These are phyloP conservation scores for Polydrusus tereticollis DNA, from an alignment of 2,888 invertebrate genomes.

Conservation along the genomic window DNA sequence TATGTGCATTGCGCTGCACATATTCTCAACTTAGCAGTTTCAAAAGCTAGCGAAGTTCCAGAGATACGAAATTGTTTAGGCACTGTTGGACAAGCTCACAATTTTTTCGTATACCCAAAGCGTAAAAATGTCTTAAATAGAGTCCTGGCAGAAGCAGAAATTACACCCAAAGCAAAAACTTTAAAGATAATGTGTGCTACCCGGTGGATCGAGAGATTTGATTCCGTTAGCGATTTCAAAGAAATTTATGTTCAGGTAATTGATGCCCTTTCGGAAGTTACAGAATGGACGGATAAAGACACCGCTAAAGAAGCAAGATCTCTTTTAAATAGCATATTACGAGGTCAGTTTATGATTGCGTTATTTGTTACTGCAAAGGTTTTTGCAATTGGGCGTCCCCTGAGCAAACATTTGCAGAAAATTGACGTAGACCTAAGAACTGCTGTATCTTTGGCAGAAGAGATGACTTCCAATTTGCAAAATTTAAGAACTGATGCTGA, in stretches of 20 bases:
- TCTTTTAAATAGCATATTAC: neutral
- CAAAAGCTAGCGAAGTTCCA: neutral
- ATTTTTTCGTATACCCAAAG: neutral
- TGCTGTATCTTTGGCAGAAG: neutral
- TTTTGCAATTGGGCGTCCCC: neutral
- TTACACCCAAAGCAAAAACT: neutral
- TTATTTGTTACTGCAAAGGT: neutral
- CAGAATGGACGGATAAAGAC: neutral
- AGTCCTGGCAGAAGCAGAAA: neutral
- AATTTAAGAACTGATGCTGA: neutral
- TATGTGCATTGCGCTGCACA: neutral
- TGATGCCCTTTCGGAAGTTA: neutral
- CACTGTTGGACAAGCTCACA: neutral
- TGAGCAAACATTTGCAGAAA: neutral
- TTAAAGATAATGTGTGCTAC: neutral
- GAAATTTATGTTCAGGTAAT: neutral
- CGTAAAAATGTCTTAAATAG: neutral
- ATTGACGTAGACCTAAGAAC: neutral
- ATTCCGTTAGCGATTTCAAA: neutral
- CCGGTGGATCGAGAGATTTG: neutral
- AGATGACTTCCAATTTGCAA: neutral
- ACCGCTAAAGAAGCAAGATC: neutral
- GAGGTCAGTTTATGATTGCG: neutral
- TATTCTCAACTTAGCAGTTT: neutral
- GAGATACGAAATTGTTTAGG: neutral